phyloP scores from a whole-genome alignment of 2,797 vertebrate species.

The Notolabrus celidotus region DNA sequence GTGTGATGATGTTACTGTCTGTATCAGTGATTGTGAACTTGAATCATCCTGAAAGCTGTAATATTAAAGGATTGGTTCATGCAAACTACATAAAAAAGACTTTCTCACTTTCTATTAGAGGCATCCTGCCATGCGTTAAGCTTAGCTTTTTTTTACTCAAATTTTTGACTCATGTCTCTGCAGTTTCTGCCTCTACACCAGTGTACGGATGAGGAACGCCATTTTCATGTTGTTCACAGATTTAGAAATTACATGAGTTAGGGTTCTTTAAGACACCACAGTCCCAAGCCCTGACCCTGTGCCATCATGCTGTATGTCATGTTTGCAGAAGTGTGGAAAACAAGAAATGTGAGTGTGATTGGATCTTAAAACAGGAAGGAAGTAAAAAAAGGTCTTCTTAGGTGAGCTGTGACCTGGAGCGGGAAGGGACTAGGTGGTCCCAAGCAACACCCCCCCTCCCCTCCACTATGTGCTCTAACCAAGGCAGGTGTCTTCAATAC shows the following conservation, averaged over 20 bases:
- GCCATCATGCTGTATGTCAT: neutral
- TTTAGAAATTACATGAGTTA: neutral
- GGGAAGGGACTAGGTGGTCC: no score
- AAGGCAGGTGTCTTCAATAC: no score
- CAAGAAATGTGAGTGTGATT: neutral
- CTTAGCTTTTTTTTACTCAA: neutral
- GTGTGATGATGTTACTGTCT: constrained; percentile 57
- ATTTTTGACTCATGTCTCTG: neutral
- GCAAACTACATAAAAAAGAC: neutral
- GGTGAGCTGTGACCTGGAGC: no score
- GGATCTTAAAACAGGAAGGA: neutral
- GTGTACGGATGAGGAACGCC: neutral
- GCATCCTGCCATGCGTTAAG: neutral
- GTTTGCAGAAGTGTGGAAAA: neutral
- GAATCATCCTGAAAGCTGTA: constrained; percentile 36
- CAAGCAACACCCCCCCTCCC: no score
- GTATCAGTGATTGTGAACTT: constrained; percentile 40
- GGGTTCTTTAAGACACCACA: neutral
- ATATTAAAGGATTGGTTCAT: constrained; percentile 25
- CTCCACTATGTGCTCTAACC: no score
- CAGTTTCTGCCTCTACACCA: neutral
- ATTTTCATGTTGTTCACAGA: neutral
- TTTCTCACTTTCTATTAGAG: neutral
- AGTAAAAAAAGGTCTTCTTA: no score
- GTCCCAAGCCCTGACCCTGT: neutral